These are phyloP conservation scores for Habrosyne pyritoides DNA, from an alignment of 2,888 invertebrate species.

Conservation along the genomic window DNA sequence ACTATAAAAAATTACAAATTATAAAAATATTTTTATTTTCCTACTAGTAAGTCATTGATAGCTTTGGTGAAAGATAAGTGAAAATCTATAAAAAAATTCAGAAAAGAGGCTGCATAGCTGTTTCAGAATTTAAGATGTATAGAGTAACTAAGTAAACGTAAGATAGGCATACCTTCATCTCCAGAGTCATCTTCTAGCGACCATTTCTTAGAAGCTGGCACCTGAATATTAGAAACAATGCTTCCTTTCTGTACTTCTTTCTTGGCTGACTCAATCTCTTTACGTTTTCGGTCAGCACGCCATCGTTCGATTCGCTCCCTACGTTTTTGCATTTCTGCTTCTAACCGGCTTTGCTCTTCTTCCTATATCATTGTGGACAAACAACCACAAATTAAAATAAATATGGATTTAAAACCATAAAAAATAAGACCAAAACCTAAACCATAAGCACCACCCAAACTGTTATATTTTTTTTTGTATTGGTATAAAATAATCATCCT, in stretches of 20 bases:
- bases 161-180: conserved; percentile 87
- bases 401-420: too few relatives aligned
- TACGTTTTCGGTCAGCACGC: conserved; percentile 96
- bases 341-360: conserved; percentile 94
- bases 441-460: too few relatives aligned
- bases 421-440: too few relatives aligned
- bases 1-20: too few relatives aligned
- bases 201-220: conserved; percentile 91
- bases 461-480: too few relatives aligned
- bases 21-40: too few relatives aligned
- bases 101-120: too few relatives aligned
- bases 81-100: not conserved
- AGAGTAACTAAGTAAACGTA: not conserved
- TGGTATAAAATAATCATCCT: too few relatives aligned
- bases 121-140: too few relatives aligned
- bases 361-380: conserved; percentile 84
- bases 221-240: conserved; percentile 83
- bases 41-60: too few relatives aligned
- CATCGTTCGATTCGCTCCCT: conserved; percentile 97
- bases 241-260: conserved; percentile 89
- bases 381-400: not conserved
- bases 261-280: conserved; percentile 91
- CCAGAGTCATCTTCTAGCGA: conserved; percentile 98
- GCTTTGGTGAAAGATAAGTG: too few relatives aligned
- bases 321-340: conserved; percentile 97